These are phyloP conservation scores for Drosophila gaucha DNA, from an alignment of 2,888 invertebrate genomes.

Conservation along the genomic window DNA sequence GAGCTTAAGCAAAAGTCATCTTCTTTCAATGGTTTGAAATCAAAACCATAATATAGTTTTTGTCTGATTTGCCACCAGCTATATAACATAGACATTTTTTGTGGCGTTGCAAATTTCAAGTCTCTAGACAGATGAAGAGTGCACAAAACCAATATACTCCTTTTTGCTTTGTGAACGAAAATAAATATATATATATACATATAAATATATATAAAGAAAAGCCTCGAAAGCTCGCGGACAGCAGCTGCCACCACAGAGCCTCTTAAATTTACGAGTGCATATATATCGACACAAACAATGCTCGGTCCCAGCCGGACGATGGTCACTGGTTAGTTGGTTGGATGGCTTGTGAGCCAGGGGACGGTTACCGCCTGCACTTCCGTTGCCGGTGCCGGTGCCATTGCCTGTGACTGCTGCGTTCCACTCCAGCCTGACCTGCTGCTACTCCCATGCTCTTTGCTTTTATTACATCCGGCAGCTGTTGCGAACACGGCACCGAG, in stretches of 20 bases:
- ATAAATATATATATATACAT: not conserved
- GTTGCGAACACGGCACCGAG: conserved; percentile 32
- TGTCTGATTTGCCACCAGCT: not conserved
- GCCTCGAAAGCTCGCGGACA: conserved; percentile 29
- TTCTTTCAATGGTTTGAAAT: too few species aligned
- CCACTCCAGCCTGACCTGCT: not conserved
- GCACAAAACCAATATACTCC: not conserved
- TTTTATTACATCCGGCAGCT: conserved; percentile 64
- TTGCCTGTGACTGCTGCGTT: not conserved
- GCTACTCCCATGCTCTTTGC: conserved; percentile 5
- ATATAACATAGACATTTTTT: too few species aligned
- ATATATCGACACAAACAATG: conserved; percentile 26
- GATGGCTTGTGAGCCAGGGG: conserved; percentile 16
- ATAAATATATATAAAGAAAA: not conserved
- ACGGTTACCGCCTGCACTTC: conserved; percentile 60
- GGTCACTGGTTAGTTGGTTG: conserved; percentile 36
- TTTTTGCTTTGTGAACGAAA: not conserved
- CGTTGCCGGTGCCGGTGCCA: conserved; percentile 51
- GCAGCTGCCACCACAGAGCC: conserved; percentile 23
- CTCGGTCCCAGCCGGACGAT: conserved; percentile 24
- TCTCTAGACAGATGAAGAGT: too few species aligned
- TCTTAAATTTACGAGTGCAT: conserved; percentile 41
- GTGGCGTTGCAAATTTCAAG: too few species aligned
- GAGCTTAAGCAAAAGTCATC: too few species aligned
- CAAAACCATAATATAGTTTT: too few species aligned